A percentile compares a stretch with the other conserved stretches of the same genome.
These are phyloP conservation scores for Aplidium turbinatum DNA, from an alignment of 23 tunicate species.

Conservation along the genomic window DNA sequence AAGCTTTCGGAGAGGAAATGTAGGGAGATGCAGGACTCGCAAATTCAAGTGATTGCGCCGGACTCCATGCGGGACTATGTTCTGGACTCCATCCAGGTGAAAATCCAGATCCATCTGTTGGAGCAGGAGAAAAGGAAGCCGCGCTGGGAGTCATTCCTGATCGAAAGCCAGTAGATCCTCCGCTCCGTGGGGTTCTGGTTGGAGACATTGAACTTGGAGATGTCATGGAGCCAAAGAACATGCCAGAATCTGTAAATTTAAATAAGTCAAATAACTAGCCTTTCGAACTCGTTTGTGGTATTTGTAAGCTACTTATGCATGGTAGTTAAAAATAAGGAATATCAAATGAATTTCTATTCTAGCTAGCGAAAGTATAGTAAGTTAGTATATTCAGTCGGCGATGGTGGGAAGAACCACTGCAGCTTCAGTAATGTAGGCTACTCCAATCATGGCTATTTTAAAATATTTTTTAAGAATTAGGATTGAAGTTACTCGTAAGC, in stretches of 20 bases:
- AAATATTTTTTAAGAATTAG: no score
- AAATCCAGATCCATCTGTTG: conserved; percentile 82
- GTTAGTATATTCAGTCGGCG: no score
- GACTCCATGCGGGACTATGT: conserved; percentile 96
- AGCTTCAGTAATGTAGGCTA: no score
- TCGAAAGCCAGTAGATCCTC: conserved; percentile 89
- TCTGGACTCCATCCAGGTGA: conserved; percentile 98
- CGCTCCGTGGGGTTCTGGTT: conserved; percentile 86
- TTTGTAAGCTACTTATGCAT: no score
- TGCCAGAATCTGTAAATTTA: conserved; percentile 74
- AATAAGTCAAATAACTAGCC: no score
- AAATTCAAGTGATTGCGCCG: conserved; percentile 88
- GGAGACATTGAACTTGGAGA: conserved; percentile 97
- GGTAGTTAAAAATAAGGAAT: no score
- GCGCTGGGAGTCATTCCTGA: conserved; percentile 96
- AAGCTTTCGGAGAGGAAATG: conserved; percentile 95
- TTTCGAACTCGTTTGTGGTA: no score
- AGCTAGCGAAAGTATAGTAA: no score
- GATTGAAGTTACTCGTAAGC: neutral
- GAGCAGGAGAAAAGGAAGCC: conserved; percentile 95
- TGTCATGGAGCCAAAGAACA: conserved; percentile 95
- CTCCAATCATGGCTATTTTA: no score
- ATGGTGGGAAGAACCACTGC: no score
- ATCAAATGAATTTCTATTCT: no score
- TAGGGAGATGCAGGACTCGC: conserved; percentile 94